These are phyloP conservation scores for Ceyx cyanopectus DNA, from an alignment of 2,113 vertebrate species.

Conservation along the genomic window DNA sequence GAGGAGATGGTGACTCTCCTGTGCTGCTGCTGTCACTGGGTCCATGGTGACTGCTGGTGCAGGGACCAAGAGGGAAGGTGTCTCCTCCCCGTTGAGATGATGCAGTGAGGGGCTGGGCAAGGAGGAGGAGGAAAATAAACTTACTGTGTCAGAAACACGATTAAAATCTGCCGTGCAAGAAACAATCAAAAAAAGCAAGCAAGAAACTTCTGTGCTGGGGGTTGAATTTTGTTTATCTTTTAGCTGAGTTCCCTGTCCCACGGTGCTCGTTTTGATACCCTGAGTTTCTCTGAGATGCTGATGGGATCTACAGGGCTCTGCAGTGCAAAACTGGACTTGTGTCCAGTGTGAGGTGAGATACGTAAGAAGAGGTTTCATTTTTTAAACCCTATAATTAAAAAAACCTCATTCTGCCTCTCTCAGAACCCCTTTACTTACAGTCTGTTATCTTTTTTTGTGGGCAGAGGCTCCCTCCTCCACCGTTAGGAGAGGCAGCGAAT, in stretches of 20 bases:
- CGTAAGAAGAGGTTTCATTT: neutral
- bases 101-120: neutral
- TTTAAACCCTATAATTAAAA: neutral
- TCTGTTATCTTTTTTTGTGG: neutral
- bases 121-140: neutral
- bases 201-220: neutral
- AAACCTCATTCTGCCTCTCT: neutral
- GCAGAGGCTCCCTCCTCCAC: fast-evolving
- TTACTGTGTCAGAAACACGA: neutral
- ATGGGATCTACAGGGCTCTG: neutral
- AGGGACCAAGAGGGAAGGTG: neutral
- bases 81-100: neutral
- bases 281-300: neutral
- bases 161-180: neutral
- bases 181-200: neutral
- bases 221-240: neutral
- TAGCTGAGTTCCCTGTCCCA: neutral
- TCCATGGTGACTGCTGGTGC: neutral
- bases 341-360: neutral
- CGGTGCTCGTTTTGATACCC: neutral
- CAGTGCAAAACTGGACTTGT: neutral
- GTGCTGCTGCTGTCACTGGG: neutral
- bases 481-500: fast-evolving
- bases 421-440: neutral
- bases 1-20: neutral